These are phyloP conservation scores for Mimachlamys varia DNA, from an alignment of 2,888 invertebrate species.

Conservation along the genomic window DNA sequence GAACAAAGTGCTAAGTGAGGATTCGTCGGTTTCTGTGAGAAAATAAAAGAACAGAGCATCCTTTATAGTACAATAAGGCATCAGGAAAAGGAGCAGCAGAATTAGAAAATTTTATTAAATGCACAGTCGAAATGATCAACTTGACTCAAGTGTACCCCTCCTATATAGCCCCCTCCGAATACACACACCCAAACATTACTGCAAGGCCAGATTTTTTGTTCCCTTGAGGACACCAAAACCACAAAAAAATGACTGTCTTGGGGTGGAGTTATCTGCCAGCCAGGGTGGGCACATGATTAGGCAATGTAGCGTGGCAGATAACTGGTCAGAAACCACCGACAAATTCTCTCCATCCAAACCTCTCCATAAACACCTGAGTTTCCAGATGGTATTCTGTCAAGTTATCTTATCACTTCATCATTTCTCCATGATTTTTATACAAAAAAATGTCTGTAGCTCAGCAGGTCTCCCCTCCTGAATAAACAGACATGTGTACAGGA, in stretches of 20 bases:
- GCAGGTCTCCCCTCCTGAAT: background rate
- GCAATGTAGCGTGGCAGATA: background rate
- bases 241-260: background rate
- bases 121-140: no score
- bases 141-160: no score
- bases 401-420: slow-evolving; percentile 28
- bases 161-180: no score
- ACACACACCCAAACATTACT: no score
- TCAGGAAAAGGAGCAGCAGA: no score
- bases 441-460: slow-evolving; percentile 16
- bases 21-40: no score
- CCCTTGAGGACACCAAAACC: background rate
- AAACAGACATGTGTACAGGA: background rate
- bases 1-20: no score
- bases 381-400: slow-evolving; percentile 10
- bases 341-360: background rate
- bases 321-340: background rate
- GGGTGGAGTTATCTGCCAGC: background rate
- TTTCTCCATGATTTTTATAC: background rate
- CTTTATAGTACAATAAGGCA: no score
- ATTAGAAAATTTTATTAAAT: no score
- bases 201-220: background rate
- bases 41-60: no score
- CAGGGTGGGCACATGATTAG: background rate
- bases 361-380: background rate